Conservation (phyloP, 2,797 vertebrate genomes). For the Mormyrus hasselquistii region DNA sequence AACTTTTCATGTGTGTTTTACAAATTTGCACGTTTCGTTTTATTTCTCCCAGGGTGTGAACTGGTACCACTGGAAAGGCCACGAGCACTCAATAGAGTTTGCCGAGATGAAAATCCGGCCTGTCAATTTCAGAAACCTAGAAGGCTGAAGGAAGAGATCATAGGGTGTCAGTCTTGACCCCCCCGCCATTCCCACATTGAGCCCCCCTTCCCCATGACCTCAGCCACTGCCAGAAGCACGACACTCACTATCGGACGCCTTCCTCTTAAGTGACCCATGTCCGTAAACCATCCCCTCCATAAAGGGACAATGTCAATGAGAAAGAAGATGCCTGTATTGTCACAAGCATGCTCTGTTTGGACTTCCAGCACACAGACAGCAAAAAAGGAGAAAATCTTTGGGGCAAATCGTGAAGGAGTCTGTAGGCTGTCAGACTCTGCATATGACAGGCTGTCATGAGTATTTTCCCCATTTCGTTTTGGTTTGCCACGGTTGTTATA, state of each 20-base stretch:
- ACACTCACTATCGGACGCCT: background rate
- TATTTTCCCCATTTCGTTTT: background rate
- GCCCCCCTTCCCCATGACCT: background rate
- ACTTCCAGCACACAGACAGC: background rate
- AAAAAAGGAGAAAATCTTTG: background rate
- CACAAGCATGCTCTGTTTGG: background rate
- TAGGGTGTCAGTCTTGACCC: slow-evolving; percentile 45
- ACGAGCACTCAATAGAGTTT: slow-evolving; percentile 86
- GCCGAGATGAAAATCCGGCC: slow-evolving; percentile 95
- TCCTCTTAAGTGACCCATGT: slow-evolving; percentile 5
- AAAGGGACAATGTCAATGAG: background rate
- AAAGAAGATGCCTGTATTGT: background rate
- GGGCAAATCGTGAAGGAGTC: background rate
- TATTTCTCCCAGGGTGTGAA: slow-evolving; percentile 75
- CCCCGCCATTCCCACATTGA: background rate
- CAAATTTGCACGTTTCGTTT: background rate
- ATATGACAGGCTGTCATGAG: background rate
- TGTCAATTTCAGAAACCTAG: slow-evolving; percentile 77
- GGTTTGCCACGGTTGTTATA: background rate
- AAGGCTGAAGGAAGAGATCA: slow-evolving; percentile 80
- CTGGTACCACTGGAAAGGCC: slow-evolving; percentile 98
- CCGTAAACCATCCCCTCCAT: background rate
- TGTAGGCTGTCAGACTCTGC: background rate
- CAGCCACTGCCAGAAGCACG: background rate
- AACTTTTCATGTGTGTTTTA: background rate